Conservation (phyloP, 2,797 vertebrate genomes). For the Rhabdophis nuchalis region DNA sequence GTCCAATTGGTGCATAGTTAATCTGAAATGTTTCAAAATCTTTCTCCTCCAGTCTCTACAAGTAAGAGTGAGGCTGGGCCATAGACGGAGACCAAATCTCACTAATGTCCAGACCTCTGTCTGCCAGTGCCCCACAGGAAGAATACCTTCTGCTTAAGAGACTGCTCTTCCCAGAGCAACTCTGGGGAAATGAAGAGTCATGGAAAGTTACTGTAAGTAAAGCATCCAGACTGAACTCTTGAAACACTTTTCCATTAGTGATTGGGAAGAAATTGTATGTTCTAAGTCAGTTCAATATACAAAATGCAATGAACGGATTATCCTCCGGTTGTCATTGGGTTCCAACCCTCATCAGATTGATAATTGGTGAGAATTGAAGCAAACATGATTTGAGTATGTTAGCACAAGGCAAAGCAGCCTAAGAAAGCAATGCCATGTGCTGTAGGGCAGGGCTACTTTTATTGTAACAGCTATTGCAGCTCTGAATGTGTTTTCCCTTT, state of each 20-base stretch:
- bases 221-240: background rate
- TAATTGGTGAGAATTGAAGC: background rate
- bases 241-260: conserved; percentile 16
- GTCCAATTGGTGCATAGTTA: conserved; percentile 21
- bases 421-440: background rate
- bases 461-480: background rate
- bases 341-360: background rate
- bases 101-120: conserved; percentile 16
- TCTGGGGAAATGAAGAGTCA: conserved; percentile 36
- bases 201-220: conserved; percentile 38
- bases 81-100: conserved; percentile 8
- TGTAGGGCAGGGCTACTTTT: background rate
- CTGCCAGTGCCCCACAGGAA: conserved; percentile 25
- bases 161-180: conserved; percentile 17
- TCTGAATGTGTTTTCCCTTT: background rate
- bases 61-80: conserved; percentile 35
- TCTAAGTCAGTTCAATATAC: background rate
- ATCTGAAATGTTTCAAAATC: conserved; percentile 28
- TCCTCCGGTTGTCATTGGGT: background rate
- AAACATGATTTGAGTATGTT: background rate
- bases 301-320: background rate
- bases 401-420: background rate
- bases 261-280: background rate
- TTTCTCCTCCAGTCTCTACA: conserved; percentile 39
- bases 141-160: conserved; percentile 37